These are phyloP conservation scores for Styela plicata DNA, from an alignment of 23 tunicate species.

Conservation along the genomic window DNA sequence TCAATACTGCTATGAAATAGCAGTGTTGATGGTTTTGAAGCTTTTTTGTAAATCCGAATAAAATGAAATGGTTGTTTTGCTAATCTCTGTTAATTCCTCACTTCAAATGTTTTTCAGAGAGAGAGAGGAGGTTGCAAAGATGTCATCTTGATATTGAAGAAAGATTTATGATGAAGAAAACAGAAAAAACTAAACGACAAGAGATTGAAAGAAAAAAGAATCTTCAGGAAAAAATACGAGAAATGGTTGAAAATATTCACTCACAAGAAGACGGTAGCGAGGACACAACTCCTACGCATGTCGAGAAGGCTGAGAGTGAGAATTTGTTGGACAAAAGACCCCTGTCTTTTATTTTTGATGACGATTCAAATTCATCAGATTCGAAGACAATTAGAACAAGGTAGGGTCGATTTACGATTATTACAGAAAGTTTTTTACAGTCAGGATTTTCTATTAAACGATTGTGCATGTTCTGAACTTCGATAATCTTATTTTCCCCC, in stretches of 20 bases:
- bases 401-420: no score
- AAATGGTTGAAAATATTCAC: slow-evolving; percentile 11
- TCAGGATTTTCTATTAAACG: no score
- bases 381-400: slow-evolving; percentile 65
- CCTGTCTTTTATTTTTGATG: slow-evolving; percentile 71
- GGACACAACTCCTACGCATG: background rate
- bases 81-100: no score
- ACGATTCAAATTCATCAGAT: slow-evolving; percentile 75
- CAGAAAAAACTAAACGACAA: background rate
- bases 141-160: slow-evolving; percentile 79
- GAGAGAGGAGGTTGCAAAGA: slow-evolving; percentile 71
- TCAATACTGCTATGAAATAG: no score
- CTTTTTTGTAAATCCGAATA: no score
- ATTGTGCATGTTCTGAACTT: no score
- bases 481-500: no score
- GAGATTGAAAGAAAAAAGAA: background rate
- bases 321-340: slow-evolving; percentile 42
- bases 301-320: slow-evolving; percentile 5
- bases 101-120: slow-evolving; percentile 61
- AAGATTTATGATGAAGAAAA: slow-evolving; percentile 52
- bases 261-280: background rate
- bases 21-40: no score
- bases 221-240: slow-evolving; percentile 20
- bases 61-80: no score
- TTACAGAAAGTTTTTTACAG: no score